Evolutionary conservation across 2,797 vertebrate species (phyloP), one percentile per base, ranked within the genome.

Genomic region (Pseudopleuronectes americanus): DNA sequence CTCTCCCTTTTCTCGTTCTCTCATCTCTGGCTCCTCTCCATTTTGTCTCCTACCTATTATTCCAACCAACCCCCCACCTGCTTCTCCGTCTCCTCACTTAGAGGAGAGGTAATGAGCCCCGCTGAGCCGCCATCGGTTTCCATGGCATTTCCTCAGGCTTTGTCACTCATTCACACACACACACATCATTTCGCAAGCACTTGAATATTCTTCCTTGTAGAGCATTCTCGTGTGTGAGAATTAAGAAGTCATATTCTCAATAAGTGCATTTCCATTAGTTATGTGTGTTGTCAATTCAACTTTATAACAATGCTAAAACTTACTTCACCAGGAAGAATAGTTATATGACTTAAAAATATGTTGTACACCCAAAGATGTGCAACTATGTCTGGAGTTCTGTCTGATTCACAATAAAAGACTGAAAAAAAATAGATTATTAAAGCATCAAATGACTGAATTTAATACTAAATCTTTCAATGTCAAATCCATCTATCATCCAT

Each of bases 41-140:
- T 52, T 43, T 8, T 56, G 8, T 64, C 60, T 65, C 49, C 57
- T 52, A 1, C 8, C 24, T 55, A 47, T 24, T 57, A 23, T 61
- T 60, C 17, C 1, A 10, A 33, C 58, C 38, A 21, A 5, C 28
- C 56, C 47, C 26, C 19, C 4, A 13, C 49, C 31, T 26, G n/a
- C 21, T 10, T 16, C 68, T 64, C 58, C 22, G 51, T 69, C 47
- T 60, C 28, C 55, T 67, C 45, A 51, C 33, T 1, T 1, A 56
- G 36, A 38, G 12, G 63, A 23, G 38, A 59, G 49, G 70, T 81
- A 87, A 84, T 75, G 69, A 86, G 73, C 60, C 52, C 41, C 1
- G 7, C 22, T 23, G 52, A 64, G 62, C 54, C 4, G 21, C 14
- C 47, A 57, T 60, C 10, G 0, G 69, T 82, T 86, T 83, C 69